These are phyloP conservation scores for Coleophora flavipennella DNA, from an alignment of 2,888 invertebrate species.

Conservation along the genomic window DNA sequence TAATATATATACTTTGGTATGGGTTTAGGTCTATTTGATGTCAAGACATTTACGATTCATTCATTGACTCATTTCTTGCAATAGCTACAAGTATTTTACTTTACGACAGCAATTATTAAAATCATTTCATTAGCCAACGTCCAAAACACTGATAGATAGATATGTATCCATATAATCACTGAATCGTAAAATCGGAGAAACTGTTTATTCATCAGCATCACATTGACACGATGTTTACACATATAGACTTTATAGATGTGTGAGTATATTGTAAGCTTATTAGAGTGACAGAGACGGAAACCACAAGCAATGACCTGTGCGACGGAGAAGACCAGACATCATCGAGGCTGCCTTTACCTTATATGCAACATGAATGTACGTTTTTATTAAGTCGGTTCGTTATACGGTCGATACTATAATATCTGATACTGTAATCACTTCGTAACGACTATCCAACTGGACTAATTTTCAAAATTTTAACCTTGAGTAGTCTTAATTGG, in stretches of 20 bases:
- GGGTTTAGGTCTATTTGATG: no score
- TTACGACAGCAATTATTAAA: slow-evolving; percentile 3
- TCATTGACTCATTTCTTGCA: no score
- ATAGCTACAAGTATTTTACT: no score
- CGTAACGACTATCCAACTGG: no score
- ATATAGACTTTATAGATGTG: slow-evolving; percentile 24
- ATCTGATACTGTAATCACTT: slow-evolving; percentile 10
- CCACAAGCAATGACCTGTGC: slow-evolving; percentile 31
- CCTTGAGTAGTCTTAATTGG: no score
- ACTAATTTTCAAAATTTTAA: no score
- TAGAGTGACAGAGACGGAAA: slow-evolving; percentile 55
- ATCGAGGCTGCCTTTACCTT: slow-evolving; percentile 66
- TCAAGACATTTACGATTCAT: no score
- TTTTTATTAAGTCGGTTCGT: slow-evolving; percentile 68
- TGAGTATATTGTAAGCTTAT: slow-evolving; percentile 49
- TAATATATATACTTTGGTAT: no score
- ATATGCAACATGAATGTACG: slow-evolving; percentile 63
- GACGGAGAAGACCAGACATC: slow-evolving; percentile 49
- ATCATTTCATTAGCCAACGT: no score
- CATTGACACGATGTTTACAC: slow-evolving; percentile 47
- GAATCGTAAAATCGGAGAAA: slow-evolving; percentile 69
- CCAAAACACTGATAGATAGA: slow-evolving; percentile 61
- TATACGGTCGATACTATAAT: slow-evolving; percentile 62
- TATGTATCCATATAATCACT: slow-evolving; percentile 60
- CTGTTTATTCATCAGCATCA: slow-evolving; percentile 68